Evolutionary conservation across 2,797 vertebrate genomes (phyloP).

Genomic region (Parauchenoglanis punctatus): DNA sequence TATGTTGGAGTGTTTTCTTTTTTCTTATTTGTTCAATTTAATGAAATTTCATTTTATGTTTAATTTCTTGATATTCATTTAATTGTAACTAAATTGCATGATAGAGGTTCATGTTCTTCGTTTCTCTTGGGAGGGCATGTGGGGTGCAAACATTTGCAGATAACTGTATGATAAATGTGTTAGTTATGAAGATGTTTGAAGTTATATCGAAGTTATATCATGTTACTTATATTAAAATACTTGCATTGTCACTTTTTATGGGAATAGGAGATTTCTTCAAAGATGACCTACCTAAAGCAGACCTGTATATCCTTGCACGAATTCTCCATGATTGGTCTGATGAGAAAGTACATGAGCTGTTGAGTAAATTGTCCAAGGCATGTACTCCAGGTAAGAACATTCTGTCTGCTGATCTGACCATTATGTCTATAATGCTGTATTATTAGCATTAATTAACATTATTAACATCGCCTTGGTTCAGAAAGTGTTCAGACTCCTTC

Average conservation of each 20-base stretch:
- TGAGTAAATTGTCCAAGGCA: slow-evolving; percentile 76
- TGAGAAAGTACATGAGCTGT: slow-evolving; percentile 75
- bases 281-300: slow-evolving; percentile 82
- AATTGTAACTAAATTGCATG: neutral
- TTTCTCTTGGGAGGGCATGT: neutral
- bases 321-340: slow-evolving; percentile 83
- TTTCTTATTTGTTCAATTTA: neutral
- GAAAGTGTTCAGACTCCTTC: neutral
- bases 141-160: neutral
- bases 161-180: neutral
- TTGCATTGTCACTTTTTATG: neutral
- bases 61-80: neutral
- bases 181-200: neutral
- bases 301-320: slow-evolving; percentile 86
- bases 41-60: neutral
- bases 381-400: slow-evolving; percentile 82
- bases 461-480: neutral
- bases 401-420: neutral
- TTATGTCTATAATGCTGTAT: neutral
- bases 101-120: neutral
- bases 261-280: slow-evolving; percentile 85
- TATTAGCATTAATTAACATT: neutral
- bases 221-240: neutral
- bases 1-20: neutral
- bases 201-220: too few relatives aligned